Percentiles rank a stretch among this genome's conserved stretches.
Conservation (phyloP, 1,140 invertebrate genomes). For the Lordiphosa stackelbergi region DNA sequence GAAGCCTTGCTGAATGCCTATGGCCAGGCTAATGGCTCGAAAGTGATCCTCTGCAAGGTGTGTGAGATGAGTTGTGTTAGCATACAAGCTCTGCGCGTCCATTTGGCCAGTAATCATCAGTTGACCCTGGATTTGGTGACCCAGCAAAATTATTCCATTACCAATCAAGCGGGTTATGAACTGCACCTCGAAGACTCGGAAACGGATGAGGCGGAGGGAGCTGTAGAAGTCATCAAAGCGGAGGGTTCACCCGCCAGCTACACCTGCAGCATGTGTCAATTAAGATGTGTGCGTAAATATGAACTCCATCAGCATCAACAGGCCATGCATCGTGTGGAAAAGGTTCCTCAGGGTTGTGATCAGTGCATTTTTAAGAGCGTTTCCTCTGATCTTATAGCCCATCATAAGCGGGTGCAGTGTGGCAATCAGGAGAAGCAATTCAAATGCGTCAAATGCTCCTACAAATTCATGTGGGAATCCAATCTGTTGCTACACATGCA, state of each 20-base stretch:
- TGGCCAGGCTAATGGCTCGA: conserved; percentile 49
- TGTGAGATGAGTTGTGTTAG: conserved; percentile 43
- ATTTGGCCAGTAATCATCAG: conserved; percentile 36
- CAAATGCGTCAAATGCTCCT: conserved; percentile 77
- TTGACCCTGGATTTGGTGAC: conserved; percentile 39
- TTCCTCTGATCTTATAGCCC: conserved; percentile 47
- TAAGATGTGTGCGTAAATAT: conserved; percentile 73
- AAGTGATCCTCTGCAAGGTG: conserved; percentile 55
- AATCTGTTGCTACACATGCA: conserved; percentile 78
- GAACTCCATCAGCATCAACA: conserved; percentile 67
- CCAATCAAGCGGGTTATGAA: conserved; percentile 65
- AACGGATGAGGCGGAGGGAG: conserved; percentile 48
- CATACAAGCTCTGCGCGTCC: conserved; percentile 43
- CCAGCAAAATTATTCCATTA: conserved; percentile 63
- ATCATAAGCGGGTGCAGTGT: conserved; percentile 57
- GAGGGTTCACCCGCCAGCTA: conserved; percentile 47
- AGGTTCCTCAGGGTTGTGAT: conserved; percentile 51
- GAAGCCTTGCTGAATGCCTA: conserved; percentile 49
- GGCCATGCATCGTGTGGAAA: conserved; percentile 61
- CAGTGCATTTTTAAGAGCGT: conserved; percentile 63
- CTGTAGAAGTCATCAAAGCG: conserved; percentile 14
- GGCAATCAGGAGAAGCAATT: conserved; percentile 60
- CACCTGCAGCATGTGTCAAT: conserved; percentile 78
- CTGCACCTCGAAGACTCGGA: conserved; percentile 67
- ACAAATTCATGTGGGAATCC: conserved; percentile 78